Evolutionary conservation across 2,113 vertebrate genomes (phyloP).

Genomic region (Psilopsiagon aymara): DNA sequence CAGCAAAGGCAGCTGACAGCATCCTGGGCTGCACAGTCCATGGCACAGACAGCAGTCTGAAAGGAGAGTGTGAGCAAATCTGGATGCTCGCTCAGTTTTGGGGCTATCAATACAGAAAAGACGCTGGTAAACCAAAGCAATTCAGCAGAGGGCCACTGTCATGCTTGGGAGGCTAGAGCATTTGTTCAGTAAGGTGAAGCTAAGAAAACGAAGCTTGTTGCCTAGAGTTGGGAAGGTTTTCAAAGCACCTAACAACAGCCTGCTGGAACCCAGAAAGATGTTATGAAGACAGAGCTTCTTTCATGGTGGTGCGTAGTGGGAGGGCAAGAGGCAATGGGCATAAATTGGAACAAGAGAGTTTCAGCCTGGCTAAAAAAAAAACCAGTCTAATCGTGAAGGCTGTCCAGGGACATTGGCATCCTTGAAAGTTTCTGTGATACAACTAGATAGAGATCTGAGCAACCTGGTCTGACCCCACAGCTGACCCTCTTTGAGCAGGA

Average conservation of each 20-base stretch:
- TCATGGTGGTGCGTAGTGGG: neutral
- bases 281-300: neutral
- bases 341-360: neutral
- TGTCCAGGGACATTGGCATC: neutral
- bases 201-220: neutral
- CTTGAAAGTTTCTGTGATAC: neutral
- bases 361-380: neutral
- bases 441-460: neutral
- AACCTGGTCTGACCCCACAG: neutral
- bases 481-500: neutral
- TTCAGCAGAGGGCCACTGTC: neutral
- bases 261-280: neutral
- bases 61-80: neutral
- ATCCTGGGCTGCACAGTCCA: no score
- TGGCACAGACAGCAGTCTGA: fast-evolving
- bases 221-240: neutral
- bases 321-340: neutral
- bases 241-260: neutral
- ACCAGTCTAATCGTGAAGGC: neutral
- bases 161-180: neutral
- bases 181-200: neutral
- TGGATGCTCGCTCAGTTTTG: neutral
- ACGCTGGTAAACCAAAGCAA: neutral
- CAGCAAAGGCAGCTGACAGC: neutral
- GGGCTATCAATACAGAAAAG: neutral